A percentile compares a stretch with the other conserved stretches of the same genome.
These are phyloP conservation scores for Phoenoteleia sp. DNA, from an alignment of 2,888 invertebrate species.

Conservation along the genomic window DNA sequence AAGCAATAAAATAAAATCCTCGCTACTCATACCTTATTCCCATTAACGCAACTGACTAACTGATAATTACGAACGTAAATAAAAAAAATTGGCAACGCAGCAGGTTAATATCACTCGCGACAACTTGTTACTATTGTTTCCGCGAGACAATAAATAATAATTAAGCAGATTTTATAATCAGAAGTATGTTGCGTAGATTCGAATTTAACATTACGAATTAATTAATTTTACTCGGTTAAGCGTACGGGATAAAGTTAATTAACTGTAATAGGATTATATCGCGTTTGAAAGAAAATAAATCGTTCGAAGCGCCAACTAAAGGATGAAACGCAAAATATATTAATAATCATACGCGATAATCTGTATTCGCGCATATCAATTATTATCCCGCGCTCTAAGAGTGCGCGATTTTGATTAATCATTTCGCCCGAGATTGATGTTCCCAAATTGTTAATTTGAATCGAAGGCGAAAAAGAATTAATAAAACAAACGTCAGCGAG, in stretches of 20 bases:
- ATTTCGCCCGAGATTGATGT: slow-evolving; percentile 19
- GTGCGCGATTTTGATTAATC: slow-evolving; percentile 46
- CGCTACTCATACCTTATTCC: no score
- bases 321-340: slow-evolving; percentile 56
- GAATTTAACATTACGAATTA: slow-evolving; percentile 40
- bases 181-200: slow-evolving; percentile 29
- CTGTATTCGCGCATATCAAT: slow-evolving; percentile 47
- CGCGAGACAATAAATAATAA: slow-evolving; percentile 25
- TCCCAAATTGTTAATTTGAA: slow-evolving; percentile 46
- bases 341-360: slow-evolving; percentile 54
- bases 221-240: slow-evolving; percentile 53
- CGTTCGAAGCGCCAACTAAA: slow-evolving; percentile 19
- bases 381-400: slow-evolving; percentile 54
- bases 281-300: slow-evolving; percentile 52
- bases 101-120: no score
- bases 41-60: no score
- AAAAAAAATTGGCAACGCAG: no score
- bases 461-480: slow-evolving; percentile 23
- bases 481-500: slow-evolving; percentile 41
- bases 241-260: slow-evolving; percentile 47
- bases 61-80: no score
- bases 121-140: no score
- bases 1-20: no score
- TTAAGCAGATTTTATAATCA: slow-evolving; percentile 36
- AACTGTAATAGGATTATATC: slow-evolving; percentile 52